These are phyloP conservation scores for Brachionus rubens DNA, from an alignment of 1,140 invertebrate species.

Conservation along the genomic window DNA sequence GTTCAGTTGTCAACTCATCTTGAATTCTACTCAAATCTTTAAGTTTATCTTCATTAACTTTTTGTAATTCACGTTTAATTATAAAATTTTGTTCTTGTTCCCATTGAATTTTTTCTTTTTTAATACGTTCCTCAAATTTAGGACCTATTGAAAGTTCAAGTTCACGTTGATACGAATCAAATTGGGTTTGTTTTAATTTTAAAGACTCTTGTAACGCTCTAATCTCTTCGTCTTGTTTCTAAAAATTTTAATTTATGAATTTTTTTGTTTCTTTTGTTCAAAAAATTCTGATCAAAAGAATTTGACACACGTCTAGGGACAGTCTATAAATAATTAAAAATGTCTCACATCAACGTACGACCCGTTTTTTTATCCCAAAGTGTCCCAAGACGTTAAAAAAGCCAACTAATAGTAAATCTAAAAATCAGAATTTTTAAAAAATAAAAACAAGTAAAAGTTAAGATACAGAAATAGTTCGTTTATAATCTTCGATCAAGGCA, in stretches of 20 bases:
- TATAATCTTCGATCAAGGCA: constrained; percentile 35
- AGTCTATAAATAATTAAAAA: too few species aligned
- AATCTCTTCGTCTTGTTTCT: constrained; percentile 44
- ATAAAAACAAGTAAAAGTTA: background rate
- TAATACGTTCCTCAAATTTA: constrained; percentile 11
- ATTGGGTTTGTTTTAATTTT: constrained; percentile 16
- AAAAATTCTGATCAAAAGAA: too few species aligned
- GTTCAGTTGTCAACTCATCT: constrained; percentile 7
- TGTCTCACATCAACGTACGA: too few species aligned
- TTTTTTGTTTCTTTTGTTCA: too few species aligned
- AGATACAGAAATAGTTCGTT: constrained; percentile 30
- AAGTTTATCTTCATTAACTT: constrained; percentile 31
- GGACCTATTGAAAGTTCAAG: background rate
- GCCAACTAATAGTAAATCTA: too few species aligned
- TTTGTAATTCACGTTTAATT: constrained; percentile 31
- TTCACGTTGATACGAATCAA: constrained; percentile 39
- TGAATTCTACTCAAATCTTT: constrained; percentile 9
- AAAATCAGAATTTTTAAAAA: too few species aligned
- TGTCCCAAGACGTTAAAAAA: too few species aligned
- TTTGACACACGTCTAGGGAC: too few species aligned
- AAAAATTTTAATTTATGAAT: background rate
- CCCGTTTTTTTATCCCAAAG: too few species aligned
- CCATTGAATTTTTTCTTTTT: constrained; percentile 32
- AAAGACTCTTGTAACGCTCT: background rate
- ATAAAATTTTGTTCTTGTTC: constrained; percentile 40